Evolutionary conservation across 2,113 vertebrate genomes (phyloP).

Genomic region (Piprites chloris): DNA sequence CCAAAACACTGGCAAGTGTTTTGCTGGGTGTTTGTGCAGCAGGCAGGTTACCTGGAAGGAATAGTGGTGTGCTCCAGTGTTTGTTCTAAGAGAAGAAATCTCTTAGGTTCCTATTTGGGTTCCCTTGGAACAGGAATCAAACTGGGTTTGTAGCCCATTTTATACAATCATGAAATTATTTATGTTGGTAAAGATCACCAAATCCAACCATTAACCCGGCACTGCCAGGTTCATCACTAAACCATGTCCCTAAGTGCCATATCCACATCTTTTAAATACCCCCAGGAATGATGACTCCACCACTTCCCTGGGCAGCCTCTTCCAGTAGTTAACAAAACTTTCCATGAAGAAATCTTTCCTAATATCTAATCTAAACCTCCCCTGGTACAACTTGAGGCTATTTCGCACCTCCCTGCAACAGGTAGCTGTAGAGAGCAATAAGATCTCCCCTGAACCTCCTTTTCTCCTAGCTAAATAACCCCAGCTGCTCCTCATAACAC

Average conservation of each 20-base stretch:
- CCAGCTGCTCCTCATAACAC: background rate
- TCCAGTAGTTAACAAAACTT: background rate
- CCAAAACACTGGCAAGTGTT: rapidly evolving
- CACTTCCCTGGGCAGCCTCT: background rate
- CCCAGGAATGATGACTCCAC: background rate
- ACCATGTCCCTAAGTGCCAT: background rate
- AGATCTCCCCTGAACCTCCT: background rate
- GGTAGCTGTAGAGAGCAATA: rapidly evolving
- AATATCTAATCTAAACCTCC: background rate
- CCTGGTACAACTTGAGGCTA: rapidly evolving
- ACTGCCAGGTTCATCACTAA: background rate
- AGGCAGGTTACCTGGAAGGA: background rate
- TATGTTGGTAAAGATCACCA: background rate
- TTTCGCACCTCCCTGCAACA: background rate
- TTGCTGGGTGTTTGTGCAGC: background rate
- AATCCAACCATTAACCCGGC: background rate
- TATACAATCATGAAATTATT: background rate
- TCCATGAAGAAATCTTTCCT: rapidly evolving
- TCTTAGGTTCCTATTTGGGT: background rate
- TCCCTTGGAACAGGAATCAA: background rate
- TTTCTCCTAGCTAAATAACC: background rate
- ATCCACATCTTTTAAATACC: background rate
- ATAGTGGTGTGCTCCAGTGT: rapidly evolving
- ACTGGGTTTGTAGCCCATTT: background rate
- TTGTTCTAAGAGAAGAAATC: background rate